Conservation (phyloP, 2,888 invertebrate genomes). For the Cerceris rybyensis region DNA sequence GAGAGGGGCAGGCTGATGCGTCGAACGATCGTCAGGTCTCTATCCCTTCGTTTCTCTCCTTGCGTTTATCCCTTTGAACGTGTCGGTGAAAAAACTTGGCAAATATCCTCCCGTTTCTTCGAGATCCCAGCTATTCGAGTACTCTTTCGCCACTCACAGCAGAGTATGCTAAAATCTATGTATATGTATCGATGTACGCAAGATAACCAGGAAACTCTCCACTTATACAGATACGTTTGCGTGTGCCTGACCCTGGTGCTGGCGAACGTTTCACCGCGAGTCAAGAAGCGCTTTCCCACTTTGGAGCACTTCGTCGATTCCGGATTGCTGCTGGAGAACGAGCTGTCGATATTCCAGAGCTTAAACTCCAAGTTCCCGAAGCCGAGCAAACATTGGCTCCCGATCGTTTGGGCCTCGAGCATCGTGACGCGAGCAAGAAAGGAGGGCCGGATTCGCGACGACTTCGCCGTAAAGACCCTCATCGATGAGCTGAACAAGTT, state of each 20-base stretch:
- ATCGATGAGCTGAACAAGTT: conserved; percentile 85
- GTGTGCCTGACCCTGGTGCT: conserved; percentile 94
- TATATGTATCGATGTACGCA: too few species aligned
- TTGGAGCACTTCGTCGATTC: conserved; percentile 92
- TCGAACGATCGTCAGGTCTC: conserved; percentile 83
- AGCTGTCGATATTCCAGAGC: conserved; percentile 89
- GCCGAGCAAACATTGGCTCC: conserved; percentile 94
- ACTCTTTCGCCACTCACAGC: too few species aligned
- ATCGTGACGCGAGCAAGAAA: conserved; percentile 95
- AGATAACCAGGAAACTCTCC: too few species aligned
- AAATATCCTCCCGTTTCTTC: neutral
- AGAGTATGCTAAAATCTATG: too few species aligned
- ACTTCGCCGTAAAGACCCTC: conserved; percentile 96
- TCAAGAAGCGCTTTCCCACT: conserved; percentile 94
- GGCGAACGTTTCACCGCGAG: conserved; percentile 92
- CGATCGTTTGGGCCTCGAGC: conserved; percentile 95
- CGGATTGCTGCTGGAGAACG: conserved; percentile 91
- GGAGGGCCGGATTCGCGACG: conserved; percentile 93
- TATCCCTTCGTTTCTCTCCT: neutral
- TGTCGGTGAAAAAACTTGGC: neutral
- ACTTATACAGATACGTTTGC: conserved; percentile 83
- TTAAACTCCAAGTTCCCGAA: conserved; percentile 92
- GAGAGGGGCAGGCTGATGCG: conserved; percentile 84
- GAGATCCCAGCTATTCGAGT: too few species aligned
- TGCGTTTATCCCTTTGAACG: neutral